Evolutionary conservation across 2,797 vertebrate genomes (phyloP).

Genomic region (Botia kubotai): DNA sequence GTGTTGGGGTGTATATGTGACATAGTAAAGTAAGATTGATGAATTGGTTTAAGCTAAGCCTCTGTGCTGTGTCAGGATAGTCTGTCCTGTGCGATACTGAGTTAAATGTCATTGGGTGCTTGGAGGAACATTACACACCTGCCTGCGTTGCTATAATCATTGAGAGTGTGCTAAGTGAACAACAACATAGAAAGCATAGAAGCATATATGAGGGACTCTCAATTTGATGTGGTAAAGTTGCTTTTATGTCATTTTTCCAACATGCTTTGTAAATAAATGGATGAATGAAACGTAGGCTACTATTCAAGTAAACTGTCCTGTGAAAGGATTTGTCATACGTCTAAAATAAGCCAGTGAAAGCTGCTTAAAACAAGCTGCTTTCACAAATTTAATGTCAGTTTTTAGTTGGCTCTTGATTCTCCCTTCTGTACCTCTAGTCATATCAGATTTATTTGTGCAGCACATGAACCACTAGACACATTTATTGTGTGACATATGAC

Average conservation of each 20-base stretch:
- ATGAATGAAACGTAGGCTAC: too few species aligned
- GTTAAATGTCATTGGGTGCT: slow-evolving; percentile 22
- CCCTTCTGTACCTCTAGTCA: neutral
- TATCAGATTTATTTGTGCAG: neutral
- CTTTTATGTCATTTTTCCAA: neutral
- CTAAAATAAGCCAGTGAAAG: neutral
- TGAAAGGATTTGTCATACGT: neutral
- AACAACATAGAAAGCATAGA: neutral
- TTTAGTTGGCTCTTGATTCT: neutral
- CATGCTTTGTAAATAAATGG: neutral
- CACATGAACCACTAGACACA: too few species aligned
- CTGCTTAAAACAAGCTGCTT: neutral
- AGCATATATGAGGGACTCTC: neutral
- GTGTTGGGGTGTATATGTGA: neutral
- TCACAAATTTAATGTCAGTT: neutral
- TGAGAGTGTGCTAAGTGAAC: neutral
- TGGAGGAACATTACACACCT: neutral
- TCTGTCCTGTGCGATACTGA: slow-evolving; percentile 7
- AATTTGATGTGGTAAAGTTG: neutral
- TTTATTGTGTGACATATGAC: too few species aligned
- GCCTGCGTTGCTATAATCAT: neutral
- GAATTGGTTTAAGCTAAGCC: slow-evolving; percentile 10
- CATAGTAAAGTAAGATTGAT: slow-evolving; percentile 17
- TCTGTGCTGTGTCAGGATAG: slow-evolving; percentile 1
- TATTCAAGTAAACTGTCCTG: neutral